phyloP scores from a whole-genome alignment of 2,888 invertebrate species.

The Drosophila vallismaia region DNA sequence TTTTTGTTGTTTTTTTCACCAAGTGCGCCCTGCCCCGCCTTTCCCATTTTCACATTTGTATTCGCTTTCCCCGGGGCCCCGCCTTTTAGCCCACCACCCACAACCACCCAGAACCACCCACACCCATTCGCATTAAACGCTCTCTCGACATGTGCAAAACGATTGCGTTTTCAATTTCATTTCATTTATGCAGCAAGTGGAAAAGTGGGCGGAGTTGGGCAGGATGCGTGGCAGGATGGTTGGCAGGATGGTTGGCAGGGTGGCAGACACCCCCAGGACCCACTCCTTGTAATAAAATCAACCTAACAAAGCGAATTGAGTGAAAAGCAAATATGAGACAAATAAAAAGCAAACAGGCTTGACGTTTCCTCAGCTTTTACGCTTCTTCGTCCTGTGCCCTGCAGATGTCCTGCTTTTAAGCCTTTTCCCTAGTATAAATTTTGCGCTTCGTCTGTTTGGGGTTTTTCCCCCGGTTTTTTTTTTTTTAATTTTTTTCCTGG shows the following conservation, averaged over 20 bases:
- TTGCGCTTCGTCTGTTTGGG: conserved; percentile 55
- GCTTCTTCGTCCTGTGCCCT: conserved; percentile 12
- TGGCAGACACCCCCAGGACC: neutral
- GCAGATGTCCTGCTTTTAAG: conserved; percentile 31
- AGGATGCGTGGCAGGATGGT: neutral
- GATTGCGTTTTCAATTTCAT: conserved; percentile 73
- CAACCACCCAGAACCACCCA: neutral
- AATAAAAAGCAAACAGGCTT: conserved; percentile 73
- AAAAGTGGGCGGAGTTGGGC: conserved; percentile 1
- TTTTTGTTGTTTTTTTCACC: neutral
- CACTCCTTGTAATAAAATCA: conserved; percentile 69
- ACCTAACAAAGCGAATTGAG: conserved; percentile 81
- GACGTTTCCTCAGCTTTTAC: conserved; percentile 38
- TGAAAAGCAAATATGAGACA: conserved; percentile 81
- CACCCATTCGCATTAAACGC: conserved; percentile 28
- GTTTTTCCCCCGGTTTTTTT: conserved; percentile 13
- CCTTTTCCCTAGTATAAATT: conserved; percentile 52
- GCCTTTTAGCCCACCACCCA: conserved; percentile 2
- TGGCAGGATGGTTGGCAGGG: neutral
- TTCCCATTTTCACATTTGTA: conserved; percentile 7
- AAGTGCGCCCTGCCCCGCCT: conserved; percentile 3
- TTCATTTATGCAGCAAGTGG: conserved; percentile 42
- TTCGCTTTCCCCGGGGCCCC: conserved; percentile 13
- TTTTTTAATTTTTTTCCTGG: conserved; percentile 23
- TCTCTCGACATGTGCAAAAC: conserved; percentile 58